Percentiles rank a stretch among this genome's conserved stretches.
These are phyloP conservation scores for Babylonia areolata DNA, from an alignment of 1,140 invertebrate species.

Conservation along the genomic window DNA sequence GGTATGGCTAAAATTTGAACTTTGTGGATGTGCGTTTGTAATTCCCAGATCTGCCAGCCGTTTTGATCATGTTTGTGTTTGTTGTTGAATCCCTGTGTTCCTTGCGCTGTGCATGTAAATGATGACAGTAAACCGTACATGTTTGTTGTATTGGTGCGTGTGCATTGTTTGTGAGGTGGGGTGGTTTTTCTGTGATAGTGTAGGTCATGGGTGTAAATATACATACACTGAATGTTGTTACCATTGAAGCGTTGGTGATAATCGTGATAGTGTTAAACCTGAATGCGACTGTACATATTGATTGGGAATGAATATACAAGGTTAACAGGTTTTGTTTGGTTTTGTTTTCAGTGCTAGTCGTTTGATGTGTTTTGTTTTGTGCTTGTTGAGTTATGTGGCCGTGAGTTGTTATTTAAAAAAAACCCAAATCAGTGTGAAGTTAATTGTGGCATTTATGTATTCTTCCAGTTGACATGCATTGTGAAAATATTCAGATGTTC, in stretches of 20 bases:
- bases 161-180: not conserved
- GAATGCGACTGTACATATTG: not conserved
- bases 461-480: not conserved
- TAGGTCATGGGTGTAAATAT: conserved; percentile 3
- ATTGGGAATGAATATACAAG: not conserved
- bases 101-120: not conserved
- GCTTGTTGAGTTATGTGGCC: too few relatives aligned
- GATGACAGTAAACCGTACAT: not conserved
- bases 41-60: too few relatives aligned
- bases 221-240: not conserved
- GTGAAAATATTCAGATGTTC: not conserved
- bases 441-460: not conserved
- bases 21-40: not conserved
- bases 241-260: not conserved
- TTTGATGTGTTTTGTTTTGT: not conserved
- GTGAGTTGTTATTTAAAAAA: too few relatives aligned
- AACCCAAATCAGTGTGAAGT: not conserved
- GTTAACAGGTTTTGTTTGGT: not conserved
- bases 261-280: not conserved
- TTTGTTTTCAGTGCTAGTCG: not conserved
- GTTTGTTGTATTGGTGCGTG: not conserved
- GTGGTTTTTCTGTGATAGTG: not conserved
- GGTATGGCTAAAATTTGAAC: not conserved
- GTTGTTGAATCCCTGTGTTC: too few relatives aligned
- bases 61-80: not conserved